Base-by-base conservation (phyloP, 2,888 invertebrate species). In the Euproctis similis region DNA sequence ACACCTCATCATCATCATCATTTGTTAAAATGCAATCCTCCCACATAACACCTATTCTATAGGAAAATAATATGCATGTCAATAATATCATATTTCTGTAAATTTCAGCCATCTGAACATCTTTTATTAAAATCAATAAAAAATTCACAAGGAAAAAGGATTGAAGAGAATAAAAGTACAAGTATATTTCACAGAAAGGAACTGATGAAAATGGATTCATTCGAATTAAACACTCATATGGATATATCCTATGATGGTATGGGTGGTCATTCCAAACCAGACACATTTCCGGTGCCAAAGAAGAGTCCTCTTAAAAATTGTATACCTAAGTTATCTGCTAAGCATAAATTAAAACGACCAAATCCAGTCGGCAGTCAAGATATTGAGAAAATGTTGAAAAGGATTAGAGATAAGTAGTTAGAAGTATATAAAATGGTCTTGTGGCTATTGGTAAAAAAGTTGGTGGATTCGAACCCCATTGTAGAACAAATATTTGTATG, bases 251-350 rank as follows among this genome's bases (percentile, higher is more conserved):
- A 86, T 28, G 80, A 88, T 39, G 88, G 88, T 0, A 48, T 87
- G 5, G 88, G 88, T 0, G 87, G 87, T 1, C 87, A 87, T 42
- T 86, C 85, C 1, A 87, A 81, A 51, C 53, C 73, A 3, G 87
- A 87, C 23, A 53, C 52, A 0, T 87, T 85, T 45, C 87, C 87
- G 0, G 59, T 54, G 1, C 69, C 73, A 0, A 56, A 39, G 3
- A 51, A 36, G 1, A 44, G 46, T 0, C 43, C 56, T 0, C 8
- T 53, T 0, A 70, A 61, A 13, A 59, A 42, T 12, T 51, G 46
- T 10, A 41, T 69, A 1, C 77, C 77, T 0, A 73, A 63, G 21
- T 13, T 76, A 8, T 53, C 66, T 0, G 52, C 68, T 0, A 76
- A 65, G 16, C 76, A 76, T 32, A 73, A 64, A 30, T 36, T 76